phyloP scores from a whole-genome alignment of 1,140 invertebrate species.

The Drosophila triauraria region DNA sequence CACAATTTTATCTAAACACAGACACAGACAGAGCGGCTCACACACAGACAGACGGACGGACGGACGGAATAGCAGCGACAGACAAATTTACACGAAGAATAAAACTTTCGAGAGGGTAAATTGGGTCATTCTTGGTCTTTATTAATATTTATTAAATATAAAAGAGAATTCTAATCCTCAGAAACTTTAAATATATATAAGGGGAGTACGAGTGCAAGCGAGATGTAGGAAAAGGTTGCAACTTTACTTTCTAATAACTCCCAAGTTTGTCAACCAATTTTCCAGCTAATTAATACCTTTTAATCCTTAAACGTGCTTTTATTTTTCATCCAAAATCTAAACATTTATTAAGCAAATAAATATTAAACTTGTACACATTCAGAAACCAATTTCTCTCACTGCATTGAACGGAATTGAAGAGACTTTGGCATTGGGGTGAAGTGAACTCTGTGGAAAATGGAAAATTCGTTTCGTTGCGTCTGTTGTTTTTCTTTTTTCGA shows the following conservation, averaged over 20 bases:
- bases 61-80: slow-evolving; percentile 16
- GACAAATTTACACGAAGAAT: slow-evolving; percentile 33
- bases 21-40: slow-evolving; percentile 49
- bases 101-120: slow-evolving; percentile 2
- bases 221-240: no score
- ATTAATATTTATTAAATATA: no score
- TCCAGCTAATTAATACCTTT: no score
- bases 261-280: not conserved
- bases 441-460: slow-evolving; percentile 56
- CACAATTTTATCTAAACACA: slow-evolving; percentile 85
- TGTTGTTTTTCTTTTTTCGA: slow-evolving; percentile 53
- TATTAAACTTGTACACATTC: not conserved
- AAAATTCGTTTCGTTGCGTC: slow-evolving; percentile 58
- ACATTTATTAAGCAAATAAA: no score
- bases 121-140: not conserved
- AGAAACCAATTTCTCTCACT: slow-evolving; percentile 3
- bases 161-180: no score
- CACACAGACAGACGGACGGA: slow-evolving; percentile 18
- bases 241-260: no score
- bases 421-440: slow-evolving; percentile 49
- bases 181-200: no score
- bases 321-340: no score
- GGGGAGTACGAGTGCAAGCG: no score
- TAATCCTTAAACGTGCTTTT: not conserved
- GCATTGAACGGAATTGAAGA: slow-evolving; percentile 47